Percentiles rank a stretch among this genome's conserved stretches.
Conservation (phyloP, 2,113 vertebrate species). For the Cephalophus harveyi region DNA sequence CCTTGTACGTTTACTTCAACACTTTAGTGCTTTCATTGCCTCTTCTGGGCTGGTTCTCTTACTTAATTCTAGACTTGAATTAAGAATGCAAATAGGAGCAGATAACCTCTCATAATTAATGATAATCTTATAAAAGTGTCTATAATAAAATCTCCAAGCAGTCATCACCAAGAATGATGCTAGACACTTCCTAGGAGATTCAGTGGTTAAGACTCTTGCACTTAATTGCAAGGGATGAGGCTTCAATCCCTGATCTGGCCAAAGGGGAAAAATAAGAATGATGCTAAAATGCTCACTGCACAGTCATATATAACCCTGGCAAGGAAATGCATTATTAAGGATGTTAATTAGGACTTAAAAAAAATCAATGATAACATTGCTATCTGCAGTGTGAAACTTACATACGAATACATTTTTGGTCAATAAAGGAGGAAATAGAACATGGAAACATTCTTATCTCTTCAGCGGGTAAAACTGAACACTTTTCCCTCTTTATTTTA, state of each 20-base stretch:
- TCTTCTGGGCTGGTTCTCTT: neutral
- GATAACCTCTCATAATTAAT: neutral
- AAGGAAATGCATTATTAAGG: neutral
- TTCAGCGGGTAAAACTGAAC: neutral
- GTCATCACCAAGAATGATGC: neutral
- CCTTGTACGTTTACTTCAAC: neutral
- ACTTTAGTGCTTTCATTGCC: neutral
- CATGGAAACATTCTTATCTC: neutral
- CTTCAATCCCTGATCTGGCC: neutral
- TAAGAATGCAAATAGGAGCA: neutral
- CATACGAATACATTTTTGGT: neutral
- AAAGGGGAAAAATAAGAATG: neutral
- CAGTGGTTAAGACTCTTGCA: neutral
- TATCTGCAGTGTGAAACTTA: neutral
- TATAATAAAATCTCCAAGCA: neutral
- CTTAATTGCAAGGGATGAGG: neutral
- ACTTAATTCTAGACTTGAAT: neutral
- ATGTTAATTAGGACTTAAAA: neutral
- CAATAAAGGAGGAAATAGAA: neutral
- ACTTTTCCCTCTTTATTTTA: neutral
- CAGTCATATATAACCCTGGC: neutral
- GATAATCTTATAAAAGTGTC: neutral
- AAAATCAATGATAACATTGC: neutral
- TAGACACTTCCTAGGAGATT: neutral
- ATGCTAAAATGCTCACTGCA: neutral